phyloP scores from a whole-genome alignment of 1,140 invertebrate species.

The Phenacoccus solenopsis region DNA sequence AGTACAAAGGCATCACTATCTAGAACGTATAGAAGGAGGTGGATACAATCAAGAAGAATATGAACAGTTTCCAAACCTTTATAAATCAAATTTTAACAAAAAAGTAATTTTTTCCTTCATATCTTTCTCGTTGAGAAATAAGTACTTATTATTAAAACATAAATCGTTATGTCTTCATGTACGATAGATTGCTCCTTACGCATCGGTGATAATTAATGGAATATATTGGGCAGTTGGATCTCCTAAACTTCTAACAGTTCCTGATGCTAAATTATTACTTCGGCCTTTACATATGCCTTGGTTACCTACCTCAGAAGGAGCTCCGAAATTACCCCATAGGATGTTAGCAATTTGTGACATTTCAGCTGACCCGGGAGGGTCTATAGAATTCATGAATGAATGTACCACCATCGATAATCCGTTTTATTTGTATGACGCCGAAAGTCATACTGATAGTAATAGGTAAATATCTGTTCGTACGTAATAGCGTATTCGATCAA shows the following conservation, averaged over 20 bases:
- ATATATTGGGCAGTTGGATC: slow-evolving; percentile 98
- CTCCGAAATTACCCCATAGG: slow-evolving; percentile 77
- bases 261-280: slow-evolving; percentile 90
- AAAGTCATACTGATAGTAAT: slow-evolving; percentile 91
- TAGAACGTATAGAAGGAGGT: slow-evolving; percentile 81
- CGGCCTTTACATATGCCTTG: slow-evolving; percentile 79
- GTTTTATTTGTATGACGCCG: slow-evolving; percentile 96
- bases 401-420: slow-evolving; percentile 99
- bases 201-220: slow-evolving; percentile 92
- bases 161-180: background rate
- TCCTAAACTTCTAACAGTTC: slow-evolving; percentile 90
- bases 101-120: slow-evolving; percentile 45
- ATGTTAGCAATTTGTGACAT: slow-evolving; percentile 94
- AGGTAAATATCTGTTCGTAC: slow-evolving; percentile 39
- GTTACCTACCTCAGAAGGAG: slow-evolving; percentile 63
- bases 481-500: too few species aligned
- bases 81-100: slow-evolving; percentile 91
- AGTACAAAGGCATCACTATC: slow-evolving; percentile 81
- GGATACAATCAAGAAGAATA: slow-evolving; percentile 86
- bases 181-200: slow-evolving; percentile 85
- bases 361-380: slow-evolving; percentile 95
- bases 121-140: too few species aligned
- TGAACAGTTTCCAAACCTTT: slow-evolving; percentile 80
- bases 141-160: too few species aligned
- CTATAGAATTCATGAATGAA: slow-evolving; percentile 99